Evolutionary conservation across 2,888 invertebrate species (phyloP).

Genomic region (Ommatoiulus sabulosus): DNA sequence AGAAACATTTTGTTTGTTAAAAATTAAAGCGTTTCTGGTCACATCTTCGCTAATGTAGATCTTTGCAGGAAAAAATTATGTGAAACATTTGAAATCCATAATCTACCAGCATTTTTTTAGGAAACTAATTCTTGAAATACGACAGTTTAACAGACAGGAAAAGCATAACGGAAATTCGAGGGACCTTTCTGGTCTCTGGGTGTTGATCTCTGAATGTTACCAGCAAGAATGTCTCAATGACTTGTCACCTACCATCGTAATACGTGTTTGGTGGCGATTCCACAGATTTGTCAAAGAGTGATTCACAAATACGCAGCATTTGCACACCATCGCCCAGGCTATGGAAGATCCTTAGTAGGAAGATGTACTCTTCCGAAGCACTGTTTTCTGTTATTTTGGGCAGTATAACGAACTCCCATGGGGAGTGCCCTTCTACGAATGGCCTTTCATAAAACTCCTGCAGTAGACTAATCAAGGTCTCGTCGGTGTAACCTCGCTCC

Average conservation of each 20-base stretch:
- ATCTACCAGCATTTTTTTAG: too few relatives aligned
- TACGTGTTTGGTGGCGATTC: background rate
- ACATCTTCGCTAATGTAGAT: too few relatives aligned
- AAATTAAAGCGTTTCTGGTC: too few relatives aligned
- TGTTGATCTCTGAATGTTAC: too few relatives aligned
- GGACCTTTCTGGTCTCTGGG: too few relatives aligned
- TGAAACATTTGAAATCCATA: too few relatives aligned
- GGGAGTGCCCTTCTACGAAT: background rate
- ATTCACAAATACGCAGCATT: background rate
- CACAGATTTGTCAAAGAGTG: background rate
- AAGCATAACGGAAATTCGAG: too few relatives aligned
- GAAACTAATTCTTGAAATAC: too few relatives aligned
- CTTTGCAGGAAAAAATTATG: too few relatives aligned
- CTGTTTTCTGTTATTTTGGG: background rate
- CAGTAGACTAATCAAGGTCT: background rate
- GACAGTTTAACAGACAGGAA: too few relatives aligned
- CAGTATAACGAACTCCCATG: background rate
- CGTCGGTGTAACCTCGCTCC: background rate
- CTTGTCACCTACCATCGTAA: background rate
- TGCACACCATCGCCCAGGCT: constrained; percentile 5
- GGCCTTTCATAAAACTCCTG: background rate
- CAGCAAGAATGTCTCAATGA: background rate
- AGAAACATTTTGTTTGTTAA: too few relatives aligned
- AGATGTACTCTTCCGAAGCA: background rate
- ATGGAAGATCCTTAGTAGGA: constrained; percentile 18